Base-by-base conservation (phyloP, 1,140 invertebrate species). In the Meloidogyne chitwoodi region DNA sequence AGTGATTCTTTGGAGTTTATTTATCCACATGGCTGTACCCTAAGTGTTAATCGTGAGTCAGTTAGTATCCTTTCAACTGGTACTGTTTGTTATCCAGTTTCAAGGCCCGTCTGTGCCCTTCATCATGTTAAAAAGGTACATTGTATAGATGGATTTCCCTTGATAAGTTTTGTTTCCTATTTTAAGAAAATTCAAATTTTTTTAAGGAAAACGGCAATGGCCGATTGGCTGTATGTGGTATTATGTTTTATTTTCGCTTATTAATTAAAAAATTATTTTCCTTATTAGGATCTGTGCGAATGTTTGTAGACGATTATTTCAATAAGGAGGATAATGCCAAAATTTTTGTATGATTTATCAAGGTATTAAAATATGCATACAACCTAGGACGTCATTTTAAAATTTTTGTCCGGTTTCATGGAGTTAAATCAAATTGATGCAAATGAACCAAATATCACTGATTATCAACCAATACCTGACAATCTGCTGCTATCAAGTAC, bases 291-390 rank as follows among this genome's bases (percentile, higher is more conserved):
- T 91, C 91, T 14, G 87, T 87, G 4, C 89, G 91, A 77, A 91
- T 92, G 88, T 90, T 91, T 71, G 85, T 83, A 76, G 91, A 92
- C 84, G 87, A 92, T 80, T 99, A 98, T 87, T 90, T 98, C 77
- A 94, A 96, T 74, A 94, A 94, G 86, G 96, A 98, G 89, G 93
- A 94, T 83, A 99, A 99, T 87, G 91, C 92, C 83, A 92, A 92
- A 83, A 91, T 98, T 26, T 89, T 90, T 81, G 90, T 90, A 79
- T 85, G 26, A 19, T 70, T 41, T 44, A n/a, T n/a, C n/a, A n/a
- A n/a, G n/a, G n/a, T 41, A 24, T 5, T 2, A 4, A 69, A 12
- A 19, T 24, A 68, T 31, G 38, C 19, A 12, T 19, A 38, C 10
- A 77, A 80, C 77, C 77, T 78, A 94, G 83, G 94, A 98, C 87